These are phyloP conservation scores for Troides helena DNA, from an alignment of 2,888 invertebrate genomes.

Conservation along the genomic window DNA sequence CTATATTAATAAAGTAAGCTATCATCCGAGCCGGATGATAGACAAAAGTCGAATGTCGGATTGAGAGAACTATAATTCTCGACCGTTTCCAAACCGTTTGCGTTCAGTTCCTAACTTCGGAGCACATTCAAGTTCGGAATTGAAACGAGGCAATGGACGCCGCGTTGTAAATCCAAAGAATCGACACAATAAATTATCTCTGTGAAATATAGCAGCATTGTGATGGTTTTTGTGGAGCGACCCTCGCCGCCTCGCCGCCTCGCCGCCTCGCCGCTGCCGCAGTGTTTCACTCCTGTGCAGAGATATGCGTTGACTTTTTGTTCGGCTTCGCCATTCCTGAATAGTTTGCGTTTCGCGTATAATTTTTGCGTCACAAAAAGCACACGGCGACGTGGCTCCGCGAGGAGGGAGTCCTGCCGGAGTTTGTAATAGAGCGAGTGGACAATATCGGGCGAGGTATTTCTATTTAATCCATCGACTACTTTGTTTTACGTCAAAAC, in stretches of 20 bases:
- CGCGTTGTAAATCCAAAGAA: slow-evolving; percentile 25
- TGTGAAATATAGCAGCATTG: slow-evolving; percentile 34
- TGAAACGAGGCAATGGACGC: background rate
- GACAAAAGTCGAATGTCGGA: too few species aligned
- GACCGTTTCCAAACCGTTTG: too few species aligned
- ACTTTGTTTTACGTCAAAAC: too few species aligned
- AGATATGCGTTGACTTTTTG: slow-evolving; percentile 29
- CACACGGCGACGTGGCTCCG: background rate
- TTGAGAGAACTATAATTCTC: too few species aligned
- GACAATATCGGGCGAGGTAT: slow-evolving; percentile 1
- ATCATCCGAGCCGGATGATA: too few species aligned
- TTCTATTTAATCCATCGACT: background rate
- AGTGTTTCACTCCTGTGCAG: slow-evolving; percentile 22
- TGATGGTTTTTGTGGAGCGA: slow-evolving; percentile 32
- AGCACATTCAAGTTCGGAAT: too few species aligned
- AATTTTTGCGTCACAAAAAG: slow-evolving; percentile 20
- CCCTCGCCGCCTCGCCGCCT: slow-evolving; percentile 18
- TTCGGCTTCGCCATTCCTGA: background rate
- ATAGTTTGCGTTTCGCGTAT: slow-evolving; percentile 24
- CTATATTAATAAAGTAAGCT: too few species aligned
- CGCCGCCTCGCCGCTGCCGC: slow-evolving; percentile 10
- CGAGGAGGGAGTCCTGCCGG: background rate
- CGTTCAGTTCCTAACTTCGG: too few species aligned
- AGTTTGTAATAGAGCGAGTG: background rate
- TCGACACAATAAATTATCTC: slow-evolving; percentile 32